Percentiles rank a stretch among this genome's conserved stretches.
Conservation (phyloP, 1,140 invertebrate species). For the Euborellia annulipes region DNA sequence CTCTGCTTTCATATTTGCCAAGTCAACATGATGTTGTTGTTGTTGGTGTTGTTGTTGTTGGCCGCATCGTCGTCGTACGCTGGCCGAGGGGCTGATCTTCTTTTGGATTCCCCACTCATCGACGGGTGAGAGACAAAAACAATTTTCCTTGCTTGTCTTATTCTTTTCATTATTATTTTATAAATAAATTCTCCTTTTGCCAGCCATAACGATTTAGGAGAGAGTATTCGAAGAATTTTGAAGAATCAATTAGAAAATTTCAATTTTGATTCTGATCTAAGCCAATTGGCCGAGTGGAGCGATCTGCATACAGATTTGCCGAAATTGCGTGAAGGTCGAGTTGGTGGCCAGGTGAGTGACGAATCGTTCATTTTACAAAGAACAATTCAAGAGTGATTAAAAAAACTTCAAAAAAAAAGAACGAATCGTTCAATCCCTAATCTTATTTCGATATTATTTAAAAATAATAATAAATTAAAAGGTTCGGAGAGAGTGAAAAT, state of each 20-base stretch:
- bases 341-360: constrained; percentile 39
- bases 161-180: neutral
- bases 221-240: neutral
- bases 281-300: neutral
- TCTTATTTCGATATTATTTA: neutral
- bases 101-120: neutral
- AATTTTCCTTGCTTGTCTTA: neutral
- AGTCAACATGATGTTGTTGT: no score
- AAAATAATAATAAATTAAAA: neutral
- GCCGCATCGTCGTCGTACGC: neutral
- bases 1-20: no score
- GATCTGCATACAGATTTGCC: constrained; percentile 37
- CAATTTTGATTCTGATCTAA: constrained; percentile 3
- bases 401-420: neutral
- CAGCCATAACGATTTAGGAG: constrained; percentile 7
- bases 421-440: neutral
- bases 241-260: constrained; percentile 6
- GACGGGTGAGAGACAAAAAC: constrained; percentile 3
- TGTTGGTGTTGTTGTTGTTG: no score
- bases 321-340: constrained; percentile 32
- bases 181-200: neutral
- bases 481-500: neutral
- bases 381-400: neutral
- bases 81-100: neutral
- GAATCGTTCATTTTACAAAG: neutral